Base-by-base conservation (phyloP, 2,888 invertebrate genomes). In the Hipparchia sbordonii region DNA sequence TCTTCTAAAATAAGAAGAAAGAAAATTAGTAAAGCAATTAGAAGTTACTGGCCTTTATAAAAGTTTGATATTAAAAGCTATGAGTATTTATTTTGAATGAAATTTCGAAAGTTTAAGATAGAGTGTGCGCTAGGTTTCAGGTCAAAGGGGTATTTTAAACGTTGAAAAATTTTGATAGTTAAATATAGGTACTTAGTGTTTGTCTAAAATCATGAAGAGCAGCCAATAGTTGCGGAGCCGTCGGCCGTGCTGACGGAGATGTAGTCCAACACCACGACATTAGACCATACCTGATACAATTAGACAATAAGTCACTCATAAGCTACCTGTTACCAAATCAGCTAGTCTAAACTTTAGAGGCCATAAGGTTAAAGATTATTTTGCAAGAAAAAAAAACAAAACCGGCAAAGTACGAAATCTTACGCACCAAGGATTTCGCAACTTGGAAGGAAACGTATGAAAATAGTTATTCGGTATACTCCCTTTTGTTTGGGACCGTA, bases 251-350 rank as follows among this genome's bases (percentile, higher is more conserved):
- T 67, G 95, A 91, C 0, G 95, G 93, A 62, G 95, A 92, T 33
- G 94, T 91, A n/a, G 96, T 89, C 96, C 96, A 97, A 81, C 96
- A 96, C 89, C 96, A 96, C 6, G 95, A 96, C 96, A 96, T 97
- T 74, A 96, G 92, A 65, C 96, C 95, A 82, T 96, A 96, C 86
- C 96, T 96, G 87, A 39, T 86, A 81, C 12, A 67, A 67, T 60
- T 60, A 63, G 45, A 10, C 0, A 23, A 10, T 10, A 48, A 7
- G 10, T 65, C n/a, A 23, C 23, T 23, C 23, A 12, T 46, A 46
- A 13, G 48, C 9, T 46, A 39, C 39, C 39, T 39, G 39, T 39
- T 39, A 13, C 1, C 7, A 6, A 45, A 46, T 39, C 39, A 60
- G 10, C 9, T 23, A 39, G 33, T 10, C 60, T 60, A 39, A 33